phyloP scores from a whole-genome alignment of 1,140 invertebrate species.

The Lepidurus packardi region DNA sequence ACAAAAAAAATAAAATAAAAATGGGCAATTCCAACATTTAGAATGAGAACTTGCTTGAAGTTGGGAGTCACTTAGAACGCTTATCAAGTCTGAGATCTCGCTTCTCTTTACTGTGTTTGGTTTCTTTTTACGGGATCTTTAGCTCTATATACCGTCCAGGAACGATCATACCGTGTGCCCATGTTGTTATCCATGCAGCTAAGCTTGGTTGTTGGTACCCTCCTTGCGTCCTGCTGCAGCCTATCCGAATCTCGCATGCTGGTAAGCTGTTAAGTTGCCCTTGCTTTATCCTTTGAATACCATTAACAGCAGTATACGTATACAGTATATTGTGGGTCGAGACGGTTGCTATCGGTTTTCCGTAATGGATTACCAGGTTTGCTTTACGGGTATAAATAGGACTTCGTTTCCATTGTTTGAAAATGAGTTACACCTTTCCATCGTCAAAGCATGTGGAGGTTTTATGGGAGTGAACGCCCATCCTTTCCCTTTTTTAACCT shows the following conservation, averaged over 20 bases:
- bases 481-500: background rate
- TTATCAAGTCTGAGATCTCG: too few species aligned
- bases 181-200: conserved; percentile 18
- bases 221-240: background rate
- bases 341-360: background rate
- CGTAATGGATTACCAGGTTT: background rate
- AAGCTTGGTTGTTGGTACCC: background rate
- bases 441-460: background rate
- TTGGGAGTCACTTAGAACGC: too few species aligned
- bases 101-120: background rate
- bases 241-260: conserved; percentile 10
- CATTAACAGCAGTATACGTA: background rate
- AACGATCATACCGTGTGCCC: background rate
- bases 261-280: conserved; percentile 17
- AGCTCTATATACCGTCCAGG: background rate
- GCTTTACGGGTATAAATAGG: background rate
- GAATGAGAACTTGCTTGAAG: too few species aligned
- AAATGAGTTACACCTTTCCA: background rate
- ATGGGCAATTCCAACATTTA: too few species aligned
- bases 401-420: background rate
- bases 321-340: background rate
- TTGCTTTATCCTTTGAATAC: background rate
- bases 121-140: background rate
- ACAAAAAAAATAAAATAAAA: too few species aligned
- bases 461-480: background rate